Evolutionary conservation across 2,888 invertebrate species (phyloP).

Genomic region (Hemithea aestivaria): DNA sequence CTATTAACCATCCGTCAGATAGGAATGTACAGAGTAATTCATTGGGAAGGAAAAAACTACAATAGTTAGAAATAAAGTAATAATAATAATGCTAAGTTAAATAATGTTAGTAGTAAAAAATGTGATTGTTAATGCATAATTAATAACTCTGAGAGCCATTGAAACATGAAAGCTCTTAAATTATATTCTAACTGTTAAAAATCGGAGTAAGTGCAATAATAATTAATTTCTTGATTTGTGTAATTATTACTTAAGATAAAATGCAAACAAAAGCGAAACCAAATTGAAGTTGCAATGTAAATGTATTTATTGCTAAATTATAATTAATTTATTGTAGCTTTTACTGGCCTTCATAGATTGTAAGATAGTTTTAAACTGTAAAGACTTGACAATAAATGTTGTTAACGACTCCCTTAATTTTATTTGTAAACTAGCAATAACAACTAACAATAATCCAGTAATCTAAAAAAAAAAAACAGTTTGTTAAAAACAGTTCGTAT

Average conservation of each 20-base stretch:
- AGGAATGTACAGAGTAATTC: constrained; percentile 37
- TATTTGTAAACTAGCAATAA: no score
- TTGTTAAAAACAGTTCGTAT: no score
- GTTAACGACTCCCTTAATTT: constrained; percentile 6
- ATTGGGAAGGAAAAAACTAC: constrained; percentile 27
- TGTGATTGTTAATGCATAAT: no score
- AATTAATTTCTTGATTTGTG: no score
- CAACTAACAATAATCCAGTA: no score
- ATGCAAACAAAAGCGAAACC: constrained; percentile 46
- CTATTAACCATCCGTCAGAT: constrained; percentile 57
- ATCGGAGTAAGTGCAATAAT: no score
- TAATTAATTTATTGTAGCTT: constrained; percentile 24
- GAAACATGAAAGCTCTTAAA: no score
- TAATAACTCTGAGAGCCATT: no score
- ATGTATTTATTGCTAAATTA: constrained; percentile 27
- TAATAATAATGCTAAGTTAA: constrained; percentile 22
- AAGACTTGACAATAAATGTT: constrained; percentile 46
- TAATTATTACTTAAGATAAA: background rate
- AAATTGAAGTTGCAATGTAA: constrained; percentile 61
- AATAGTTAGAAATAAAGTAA: no score
- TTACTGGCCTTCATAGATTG: constrained; percentile 9
- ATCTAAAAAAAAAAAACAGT: no score
- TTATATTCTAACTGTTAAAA: no score
- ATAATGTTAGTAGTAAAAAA: background rate
- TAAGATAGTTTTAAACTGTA: constrained; percentile 23